Percentiles rank a stretch among this genome's conserved stretches.
These are phyloP conservation scores for Macquaria ambigua DNA, from an alignment of 2,113 vertebrate genomes.

Conservation along the genomic window DNA sequence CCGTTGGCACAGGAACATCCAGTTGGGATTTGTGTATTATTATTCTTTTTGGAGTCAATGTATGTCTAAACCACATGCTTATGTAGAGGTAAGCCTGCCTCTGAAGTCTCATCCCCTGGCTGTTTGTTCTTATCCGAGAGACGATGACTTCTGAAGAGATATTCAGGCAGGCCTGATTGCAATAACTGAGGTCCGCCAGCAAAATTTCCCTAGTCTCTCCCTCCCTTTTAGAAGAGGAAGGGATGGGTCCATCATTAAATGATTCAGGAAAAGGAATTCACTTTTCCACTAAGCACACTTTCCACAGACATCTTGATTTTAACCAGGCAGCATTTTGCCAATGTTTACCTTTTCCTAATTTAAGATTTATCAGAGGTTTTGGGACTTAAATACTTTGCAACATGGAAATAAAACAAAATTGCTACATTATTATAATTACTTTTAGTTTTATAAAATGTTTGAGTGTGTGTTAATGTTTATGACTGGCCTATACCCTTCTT, in stretches of 20 bases:
- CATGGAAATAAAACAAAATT: background rate
- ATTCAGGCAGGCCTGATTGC: conserved; percentile 56
- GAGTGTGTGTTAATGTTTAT: background rate
- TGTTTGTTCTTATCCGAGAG: conserved; percentile 55
- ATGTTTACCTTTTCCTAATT: conserved; percentile 10
- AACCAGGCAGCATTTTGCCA: conserved; percentile 28
- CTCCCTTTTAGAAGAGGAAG: conserved; percentile 64
- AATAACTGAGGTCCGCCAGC: conserved; percentile 62
- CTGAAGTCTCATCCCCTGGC: conserved; percentile 60
- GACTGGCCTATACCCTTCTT: conserved; percentile 15
- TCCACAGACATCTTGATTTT: conserved; percentile 43
- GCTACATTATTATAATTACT: conserved; percentile 14
- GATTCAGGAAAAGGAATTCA: conserved; percentile 66
- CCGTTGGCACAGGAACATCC: conserved; percentile 25
- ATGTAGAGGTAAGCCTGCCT: conserved; percentile 55
- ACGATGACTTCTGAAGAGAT: conserved; percentile 63
- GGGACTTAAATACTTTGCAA: background rate
- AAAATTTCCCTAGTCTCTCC: conserved; percentile 59
- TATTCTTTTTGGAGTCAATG: conserved; percentile 38
- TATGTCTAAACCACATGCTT: conserved; percentile 59
- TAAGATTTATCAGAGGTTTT: background rate
- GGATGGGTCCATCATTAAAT: conserved; percentile 72
- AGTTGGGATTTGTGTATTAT: conserved; percentile 34
- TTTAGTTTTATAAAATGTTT: conserved; percentile 42
- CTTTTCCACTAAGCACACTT: conserved; percentile 60